Percentiles rank a stretch among this genome's conserved stretches.
phyloP scores from a whole-genome alignment of 2,113 vertebrate species.

The Amphilophus citrinellus region DNA sequence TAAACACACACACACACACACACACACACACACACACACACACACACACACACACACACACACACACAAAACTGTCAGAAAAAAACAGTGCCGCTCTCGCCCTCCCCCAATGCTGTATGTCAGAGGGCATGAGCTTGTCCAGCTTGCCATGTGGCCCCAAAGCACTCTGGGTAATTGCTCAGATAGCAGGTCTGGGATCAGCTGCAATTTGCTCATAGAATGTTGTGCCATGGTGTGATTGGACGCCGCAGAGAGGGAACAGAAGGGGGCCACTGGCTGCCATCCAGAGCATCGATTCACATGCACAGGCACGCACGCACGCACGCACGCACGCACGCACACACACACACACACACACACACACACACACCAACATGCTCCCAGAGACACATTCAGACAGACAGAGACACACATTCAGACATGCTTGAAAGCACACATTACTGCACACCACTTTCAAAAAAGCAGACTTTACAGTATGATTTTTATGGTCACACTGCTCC shows the following conservation, averaged over 20 bases:
- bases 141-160: conserved; percentile 71
- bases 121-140: conserved; percentile 76
- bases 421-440: conserved; percentile 62
- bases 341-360: no score
- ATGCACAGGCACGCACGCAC: conserved; percentile 36
- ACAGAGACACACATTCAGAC: conserved; percentile 55
- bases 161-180: conserved; percentile 83
- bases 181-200: conserved; percentile 81
- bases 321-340: no score
- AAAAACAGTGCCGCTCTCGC: conserved; percentile 41
- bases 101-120: conserved; percentile 67
- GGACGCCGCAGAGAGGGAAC: conserved; percentile 69
- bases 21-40: neutral
- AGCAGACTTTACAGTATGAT: conserved; percentile 62
- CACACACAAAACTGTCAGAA: conserved; percentile 45
- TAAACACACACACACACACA: neutral
- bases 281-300: conserved; percentile 74
- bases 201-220: conserved; percentile 76
- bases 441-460: conserved; percentile 48
- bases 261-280: conserved; percentile 80
- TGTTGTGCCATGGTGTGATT: conserved; percentile 65
- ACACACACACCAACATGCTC: conserved; percentile 35
- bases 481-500: conserved; percentile 25
- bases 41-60: neutral
- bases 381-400: conserved; percentile 42